Evolutionary conservation across 2,113 vertebrate species (phyloP).

Genomic region (Anhinga rufa): DNA sequence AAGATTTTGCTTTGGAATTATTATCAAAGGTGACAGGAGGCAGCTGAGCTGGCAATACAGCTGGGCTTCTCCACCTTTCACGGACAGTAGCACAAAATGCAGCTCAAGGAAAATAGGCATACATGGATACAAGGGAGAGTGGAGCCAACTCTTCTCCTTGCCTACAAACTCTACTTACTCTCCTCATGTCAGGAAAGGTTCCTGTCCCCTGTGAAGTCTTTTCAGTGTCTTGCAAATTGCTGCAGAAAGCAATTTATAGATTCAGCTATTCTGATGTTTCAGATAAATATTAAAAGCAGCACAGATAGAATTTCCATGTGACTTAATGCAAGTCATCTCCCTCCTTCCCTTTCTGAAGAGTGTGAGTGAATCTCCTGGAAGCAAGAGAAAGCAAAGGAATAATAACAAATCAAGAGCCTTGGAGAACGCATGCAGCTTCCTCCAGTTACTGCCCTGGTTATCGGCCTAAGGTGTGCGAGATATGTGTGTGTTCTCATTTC

Average conservation of each 20-base stretch:
- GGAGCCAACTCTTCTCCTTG: background rate
- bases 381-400: background rate
- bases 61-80: background rate
- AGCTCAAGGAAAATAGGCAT: background rate
- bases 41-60: background rate
- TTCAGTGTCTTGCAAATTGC: background rate
- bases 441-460: background rate
- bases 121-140: accelerated
- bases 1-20: background rate
- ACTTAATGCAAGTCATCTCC: background rate
- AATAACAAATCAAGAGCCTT: background rate
- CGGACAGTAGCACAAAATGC: accelerated
- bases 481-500: background rate
- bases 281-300: background rate
- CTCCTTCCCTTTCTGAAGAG: background rate
- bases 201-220: background rate
- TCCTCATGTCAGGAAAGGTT: background rate
- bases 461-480: background rate
- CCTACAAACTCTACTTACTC: background rate
- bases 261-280: background rate
- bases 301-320: background rate
- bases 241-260: background rate
- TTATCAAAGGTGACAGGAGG: background rate
- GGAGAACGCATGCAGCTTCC: background rate
- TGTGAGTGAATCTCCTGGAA: background rate